Conservation (phyloP, 64 coral and sea anemone species). For the Platygyra sinensis region DNA sequence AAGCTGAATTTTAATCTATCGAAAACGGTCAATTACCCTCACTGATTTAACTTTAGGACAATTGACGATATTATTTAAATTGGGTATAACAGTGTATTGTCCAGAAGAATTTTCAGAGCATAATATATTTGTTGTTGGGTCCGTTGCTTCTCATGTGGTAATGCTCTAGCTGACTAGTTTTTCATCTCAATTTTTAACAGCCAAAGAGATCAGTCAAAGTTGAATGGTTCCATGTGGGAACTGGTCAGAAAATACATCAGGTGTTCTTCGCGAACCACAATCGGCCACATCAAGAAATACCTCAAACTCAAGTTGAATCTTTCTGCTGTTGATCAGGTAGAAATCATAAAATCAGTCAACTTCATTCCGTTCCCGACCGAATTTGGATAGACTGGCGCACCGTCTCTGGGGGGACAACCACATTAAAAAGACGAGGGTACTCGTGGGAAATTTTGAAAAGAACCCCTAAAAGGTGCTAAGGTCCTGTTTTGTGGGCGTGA, state of each 20-base stretch:
- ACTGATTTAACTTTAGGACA: too few relatives aligned
- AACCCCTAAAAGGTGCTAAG: too few relatives aligned
- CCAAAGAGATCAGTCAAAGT: constrained; percentile 20
- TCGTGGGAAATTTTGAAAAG: too few relatives aligned
- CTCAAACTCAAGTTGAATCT: constrained; percentile 94
- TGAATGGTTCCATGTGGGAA: constrained; percentile 52
- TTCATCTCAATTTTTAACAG: neutral
- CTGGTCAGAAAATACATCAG: constrained; percentile 85
- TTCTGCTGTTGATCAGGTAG: constrained; percentile 68
- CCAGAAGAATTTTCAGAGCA: neutral
- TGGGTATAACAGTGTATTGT: too few relatives aligned
- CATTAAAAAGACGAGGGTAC: too few relatives aligned
- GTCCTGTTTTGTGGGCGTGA: too few relatives aligned
- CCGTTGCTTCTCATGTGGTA: neutral
- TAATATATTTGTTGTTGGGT: neutral
- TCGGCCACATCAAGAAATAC: constrained; percentile 94
- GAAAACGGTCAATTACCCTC: too few relatives aligned
- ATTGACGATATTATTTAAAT: too few relatives aligned
- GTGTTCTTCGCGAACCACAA: constrained; percentile 87
- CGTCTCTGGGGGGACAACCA: too few relatives aligned
- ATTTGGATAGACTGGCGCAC: too few relatives aligned
- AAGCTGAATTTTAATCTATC: too few relatives aligned
- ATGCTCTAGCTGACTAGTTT: neutral
- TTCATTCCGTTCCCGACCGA: neutral
- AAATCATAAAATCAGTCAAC: too few relatives aligned